These are phyloP conservation scores for Drosophila quinaria DNA, from an alignment of 2,888 invertebrate genomes.

Conservation along the genomic window DNA sequence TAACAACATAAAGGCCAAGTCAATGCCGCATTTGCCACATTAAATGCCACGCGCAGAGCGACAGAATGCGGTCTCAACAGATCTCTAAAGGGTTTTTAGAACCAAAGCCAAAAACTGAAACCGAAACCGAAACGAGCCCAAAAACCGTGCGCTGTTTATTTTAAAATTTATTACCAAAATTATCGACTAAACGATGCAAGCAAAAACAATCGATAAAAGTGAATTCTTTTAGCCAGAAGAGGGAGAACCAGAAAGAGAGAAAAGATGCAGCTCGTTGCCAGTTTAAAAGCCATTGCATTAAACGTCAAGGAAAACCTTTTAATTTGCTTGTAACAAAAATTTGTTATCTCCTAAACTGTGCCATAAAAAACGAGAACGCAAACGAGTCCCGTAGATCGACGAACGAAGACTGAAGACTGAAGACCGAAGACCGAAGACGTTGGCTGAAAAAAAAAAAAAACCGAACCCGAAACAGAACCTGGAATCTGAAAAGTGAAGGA, in stretches of 20 bases:
- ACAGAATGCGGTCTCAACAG: conserved; percentile 22
- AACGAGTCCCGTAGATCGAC: conserved; percentile 45
- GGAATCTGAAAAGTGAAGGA: conserved; percentile 3
- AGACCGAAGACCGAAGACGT: not conserved
- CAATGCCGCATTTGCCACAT: conserved; percentile 31
- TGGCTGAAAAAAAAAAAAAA: not conserved
- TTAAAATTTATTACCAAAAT: conserved; percentile 84
- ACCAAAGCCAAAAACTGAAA: conserved; percentile 1
- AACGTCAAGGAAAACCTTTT: conserved; percentile 83
- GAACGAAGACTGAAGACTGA: not conserved
- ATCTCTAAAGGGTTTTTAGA: conserved; percentile 14
- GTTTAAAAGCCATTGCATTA: conserved; percentile 76
- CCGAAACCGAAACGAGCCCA: conserved; percentile 31
- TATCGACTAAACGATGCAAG: conserved; percentile 84
- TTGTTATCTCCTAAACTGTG: conserved; percentile 84
- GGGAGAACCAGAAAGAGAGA: conserved; percentile 8
- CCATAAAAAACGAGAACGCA: conserved; percentile 80
- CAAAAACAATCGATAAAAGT: conserved; percentile 84
- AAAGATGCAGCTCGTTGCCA: conserved; percentile 40
- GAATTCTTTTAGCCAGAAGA: conserved; percentile 68
- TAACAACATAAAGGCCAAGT: not conserved
- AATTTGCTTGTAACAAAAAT: conserved; percentile 84
- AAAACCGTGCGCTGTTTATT: conserved; percentile 71
- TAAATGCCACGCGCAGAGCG: conserved; percentile 35
- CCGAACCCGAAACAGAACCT: conserved; percentile 14